A percentile compares a stretch with the other conserved stretches of the same genome.
phyloP scores from a whole-genome alignment of 2,797 vertebrate genomes.

The Meda fulgida region DNA sequence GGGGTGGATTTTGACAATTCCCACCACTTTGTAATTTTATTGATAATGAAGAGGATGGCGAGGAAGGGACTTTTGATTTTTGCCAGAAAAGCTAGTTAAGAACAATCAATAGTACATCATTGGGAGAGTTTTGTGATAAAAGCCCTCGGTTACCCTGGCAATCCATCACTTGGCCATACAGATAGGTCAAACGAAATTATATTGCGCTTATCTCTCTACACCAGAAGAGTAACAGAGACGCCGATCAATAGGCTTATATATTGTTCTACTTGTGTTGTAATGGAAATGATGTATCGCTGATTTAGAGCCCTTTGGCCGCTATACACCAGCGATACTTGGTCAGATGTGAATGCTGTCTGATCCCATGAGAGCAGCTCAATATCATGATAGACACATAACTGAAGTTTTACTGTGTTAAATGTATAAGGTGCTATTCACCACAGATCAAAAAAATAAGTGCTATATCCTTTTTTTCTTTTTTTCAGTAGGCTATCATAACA shows the following conservation, averaged over 20 bases:
- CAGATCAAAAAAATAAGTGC: not conserved
- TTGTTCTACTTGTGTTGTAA: constrained; percentile 84
- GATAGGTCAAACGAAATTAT: constrained; percentile 99
- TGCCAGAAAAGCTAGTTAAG: constrained; percentile 88
- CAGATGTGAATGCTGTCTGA: constrained; percentile 43
- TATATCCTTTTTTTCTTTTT: not conserved
- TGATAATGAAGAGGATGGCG: constrained; percentile 57
- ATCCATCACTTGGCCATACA: constrained; percentile 99
- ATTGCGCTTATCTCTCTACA: constrained; percentile 96
- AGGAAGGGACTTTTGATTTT: constrained; percentile 84
- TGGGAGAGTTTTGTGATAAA: constrained; percentile 93
- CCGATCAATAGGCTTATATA: constrained; percentile 86
- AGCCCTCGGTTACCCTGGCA: constrained; percentile 88
- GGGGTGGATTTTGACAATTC: constrained; percentile 58
- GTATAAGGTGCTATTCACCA: not conserved
- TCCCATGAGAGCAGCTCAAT: constrained; percentile 42
- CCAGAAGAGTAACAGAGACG: constrained; percentile 93
- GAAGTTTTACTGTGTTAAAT: constrained; percentile 21
- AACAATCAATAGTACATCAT: constrained; percentile 98
- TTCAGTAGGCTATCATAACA: not conserved
- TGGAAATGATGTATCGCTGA: constrained; percentile 96
- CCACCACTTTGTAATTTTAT: constrained; percentile 57
- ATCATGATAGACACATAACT: constrained; percentile 33
- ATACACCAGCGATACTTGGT: constrained; percentile 51
- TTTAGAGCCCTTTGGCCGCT: constrained; percentile 78